Conservation (phyloP, 2,113 vertebrate genomes). For the Crotalus helleri region DNA sequence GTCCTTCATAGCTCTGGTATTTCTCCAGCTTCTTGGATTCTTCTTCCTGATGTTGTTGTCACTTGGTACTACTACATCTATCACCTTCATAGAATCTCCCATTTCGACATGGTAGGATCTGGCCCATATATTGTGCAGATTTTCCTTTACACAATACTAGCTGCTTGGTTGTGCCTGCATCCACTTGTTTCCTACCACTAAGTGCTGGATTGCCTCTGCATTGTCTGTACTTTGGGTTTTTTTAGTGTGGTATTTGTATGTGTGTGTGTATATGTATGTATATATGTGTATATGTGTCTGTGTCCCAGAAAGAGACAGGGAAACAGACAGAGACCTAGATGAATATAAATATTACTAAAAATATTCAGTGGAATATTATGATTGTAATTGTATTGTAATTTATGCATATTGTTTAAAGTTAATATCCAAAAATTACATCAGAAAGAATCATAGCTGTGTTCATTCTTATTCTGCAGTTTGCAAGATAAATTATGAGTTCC, state of each 20-base stretch:
- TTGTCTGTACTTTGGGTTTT: background rate
- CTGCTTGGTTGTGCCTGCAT: background rate
- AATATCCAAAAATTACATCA: slow-evolving; percentile 64
- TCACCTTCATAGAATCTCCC: background rate
- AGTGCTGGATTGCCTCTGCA: background rate
- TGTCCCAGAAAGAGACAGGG: background rate
- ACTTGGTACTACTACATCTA: background rate
- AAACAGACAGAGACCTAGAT: background rate
- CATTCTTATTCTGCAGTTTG: slow-evolving; percentile 16
- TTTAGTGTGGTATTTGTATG: background rate
- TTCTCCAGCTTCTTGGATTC: background rate
- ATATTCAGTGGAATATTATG: slow-evolving; percentile 33
- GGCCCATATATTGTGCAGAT: background rate
- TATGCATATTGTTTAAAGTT: slow-evolving; percentile 59
- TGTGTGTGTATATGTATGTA: background rate
- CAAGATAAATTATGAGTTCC: slow-evolving; percentile 42
- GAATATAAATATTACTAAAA: slow-evolving; percentile 25
- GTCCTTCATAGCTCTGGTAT: background rate
- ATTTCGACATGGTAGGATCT: background rate
- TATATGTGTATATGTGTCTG: background rate
- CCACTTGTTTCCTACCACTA: background rate
- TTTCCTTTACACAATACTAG: background rate
- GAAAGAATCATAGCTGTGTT: slow-evolving; percentile 57
- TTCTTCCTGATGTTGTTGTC: background rate
- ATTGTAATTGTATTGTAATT: slow-evolving; percentile 35